Base-by-base conservation (phyloP, 2,888 invertebrate species). In the Heteromyza rotundicornis region DNA sequence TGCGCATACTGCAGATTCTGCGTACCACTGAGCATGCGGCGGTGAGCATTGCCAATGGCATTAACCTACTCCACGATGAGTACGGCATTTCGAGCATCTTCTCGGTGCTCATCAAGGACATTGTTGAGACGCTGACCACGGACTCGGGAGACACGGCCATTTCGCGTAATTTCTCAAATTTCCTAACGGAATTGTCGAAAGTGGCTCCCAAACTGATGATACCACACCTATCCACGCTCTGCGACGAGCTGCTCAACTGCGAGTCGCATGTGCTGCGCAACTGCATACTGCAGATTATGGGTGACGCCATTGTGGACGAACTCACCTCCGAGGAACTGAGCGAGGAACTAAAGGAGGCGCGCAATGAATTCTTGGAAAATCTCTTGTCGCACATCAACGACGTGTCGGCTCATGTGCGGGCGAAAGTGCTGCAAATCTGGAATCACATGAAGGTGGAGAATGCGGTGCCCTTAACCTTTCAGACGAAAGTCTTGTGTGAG, bases 311-410 rank as follows among this genome's bases (percentile, higher is more conserved):
- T 19, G 84, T 89, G 16, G 86, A 87, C 53, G 89, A 91, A 70
- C 84, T 96, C 2, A 89, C 89, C 8, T 89, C 90, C 27, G 92
- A 93, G 71, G 88, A 89, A 1, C 83, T 94, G 24, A 84, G 87
- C 19, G 87, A 89, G 32, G 89, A 89, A 63, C 85, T 89, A 70
- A 89, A 89, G 67, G 84, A 86, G 50, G 86, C 87, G 51, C 86
- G 95, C 1, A 92, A 96, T 78, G 89, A 92, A 71, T 91, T 95
- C 74, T 85, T 97, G 2, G 89, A 91, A 59, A 88, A 89, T 76
- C 82, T 97, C 16, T 86, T 90, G 73, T 91, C 92, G 44, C 96
- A 97, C 78, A 87, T 96, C 58, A 88, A 90, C 68, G 98, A 98
- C 78, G 82, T 87, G 2, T 90, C 95, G 53, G 93, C 95, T 0